Evolutionary conservation across 2,888 invertebrate genomes (phyloP), one percentile per base, ranked within the genome.

Genomic region (Gonocerus acuteangulatus): DNA sequence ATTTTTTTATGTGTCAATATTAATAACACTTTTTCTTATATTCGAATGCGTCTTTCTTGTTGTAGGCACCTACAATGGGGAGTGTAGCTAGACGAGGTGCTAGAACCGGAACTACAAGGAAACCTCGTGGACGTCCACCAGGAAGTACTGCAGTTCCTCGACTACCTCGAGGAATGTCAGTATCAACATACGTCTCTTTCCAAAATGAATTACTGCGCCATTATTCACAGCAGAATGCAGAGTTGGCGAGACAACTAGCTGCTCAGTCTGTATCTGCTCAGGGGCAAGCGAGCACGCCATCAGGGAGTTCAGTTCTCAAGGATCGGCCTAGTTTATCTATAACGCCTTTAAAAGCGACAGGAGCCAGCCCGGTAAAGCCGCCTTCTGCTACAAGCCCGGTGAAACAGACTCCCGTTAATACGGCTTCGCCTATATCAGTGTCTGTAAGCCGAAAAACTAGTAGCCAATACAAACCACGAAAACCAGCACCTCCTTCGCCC

Each of bases 321-420:
- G 65, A 65, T 27, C 42, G 65, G 1, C 65, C 65, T 1, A 65
- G 59, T 49, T 36, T 65, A 13, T 65, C 65, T 2, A 65, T 65
- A n/a, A 65, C 62, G 4, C 65, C 65, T 1, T 49, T 65, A 19
- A 51, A 45, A 15, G 51, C 52, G 16, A 39, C 60, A 2, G 13
- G 32, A 1, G 45, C 60, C 3, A 52, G 21, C 21, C 52, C 60
- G 13, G 16, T 51, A 19, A 48, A 51, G 22, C 23, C 44, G 19
- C 22, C 22, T 21, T 45, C 54, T 22, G 15, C 23, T 2, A 54
- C 34, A 15, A 36, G 36, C 34, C 36, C 9, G 15, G 19, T 34
- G 11, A 51, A 51, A 51, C 51, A 23, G 13, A 54, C 42, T 22
- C 39, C 39, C 4, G 3, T 4, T n/a, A 6, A 6, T 9, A 11